These are phyloP conservation scores for Drosophila biarmipes DNA, from an alignment of 1,140 invertebrate genomes.

Conservation along the genomic window DNA sequence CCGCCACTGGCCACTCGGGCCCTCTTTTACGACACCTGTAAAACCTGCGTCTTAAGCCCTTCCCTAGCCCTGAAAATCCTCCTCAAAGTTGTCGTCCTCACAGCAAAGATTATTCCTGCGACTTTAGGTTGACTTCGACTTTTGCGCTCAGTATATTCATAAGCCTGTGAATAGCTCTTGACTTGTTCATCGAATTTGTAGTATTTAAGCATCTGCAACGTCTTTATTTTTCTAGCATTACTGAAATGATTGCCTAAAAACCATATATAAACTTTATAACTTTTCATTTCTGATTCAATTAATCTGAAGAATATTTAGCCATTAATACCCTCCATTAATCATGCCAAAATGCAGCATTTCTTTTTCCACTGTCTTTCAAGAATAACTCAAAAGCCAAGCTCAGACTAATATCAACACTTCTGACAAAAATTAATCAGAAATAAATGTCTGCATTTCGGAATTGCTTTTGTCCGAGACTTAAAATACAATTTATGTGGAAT, in stretches of 20 bases:
- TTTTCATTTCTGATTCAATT: not conserved
- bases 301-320: too few species aligned
- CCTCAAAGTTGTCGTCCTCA: slow-evolving; percentile 36
- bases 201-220: slow-evolving; percentile 2
- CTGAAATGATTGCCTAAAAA: too few species aligned
- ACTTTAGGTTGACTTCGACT: slow-evolving; percentile 46
- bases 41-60: slow-evolving; percentile 38
- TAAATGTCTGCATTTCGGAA: not conserved
- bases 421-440: slow-evolving; percentile 20
- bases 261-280: not conserved
- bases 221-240: too few species aligned
- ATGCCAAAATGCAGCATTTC: not conserved
- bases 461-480: slow-evolving; percentile 23
- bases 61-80: slow-evolving; percentile 18
- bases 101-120: slow-evolving; percentile 20
- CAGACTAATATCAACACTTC: slow-evolving; percentile 3
- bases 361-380: slow-evolving; percentile 1
- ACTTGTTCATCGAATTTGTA: slow-evolving; percentile 5
- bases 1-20: slow-evolving; percentile 18
- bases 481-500: slow-evolving; percentile 11
- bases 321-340: not conserved
- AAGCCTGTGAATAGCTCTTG: slow-evolving; percentile 40
- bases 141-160: slow-evolving; percentile 9
- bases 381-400: slow-evolving; percentile 12
- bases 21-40: slow-evolving; percentile 53